phyloP scores from a whole-genome alignment of 2,113 vertebrate genomes.

The Sclerurus mexicanus region DNA sequence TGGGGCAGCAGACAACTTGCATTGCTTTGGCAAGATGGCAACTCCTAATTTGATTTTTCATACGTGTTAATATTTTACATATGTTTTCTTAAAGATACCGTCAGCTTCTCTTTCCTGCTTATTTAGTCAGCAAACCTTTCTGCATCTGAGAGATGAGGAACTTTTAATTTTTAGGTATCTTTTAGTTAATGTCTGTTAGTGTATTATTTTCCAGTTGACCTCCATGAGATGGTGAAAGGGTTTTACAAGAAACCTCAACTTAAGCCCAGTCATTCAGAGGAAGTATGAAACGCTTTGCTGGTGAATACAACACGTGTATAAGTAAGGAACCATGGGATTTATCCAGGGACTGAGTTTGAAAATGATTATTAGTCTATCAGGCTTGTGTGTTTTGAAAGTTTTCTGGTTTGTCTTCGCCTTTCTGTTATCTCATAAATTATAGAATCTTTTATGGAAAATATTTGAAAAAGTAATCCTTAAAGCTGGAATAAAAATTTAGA shows the following conservation, averaged over 20 bases:
- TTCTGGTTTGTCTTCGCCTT: neutral
- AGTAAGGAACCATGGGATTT: neutral
- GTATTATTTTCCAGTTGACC: neutral
- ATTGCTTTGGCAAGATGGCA: neutral
- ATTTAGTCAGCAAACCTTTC: neutral
- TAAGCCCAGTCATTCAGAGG: neutral
- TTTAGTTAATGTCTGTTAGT: slow-evolving; percentile 11
- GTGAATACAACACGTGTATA: neutral
- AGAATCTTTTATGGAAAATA: neutral
- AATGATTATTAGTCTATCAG: neutral
- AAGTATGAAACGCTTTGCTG: neutral
- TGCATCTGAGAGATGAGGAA: neutral
- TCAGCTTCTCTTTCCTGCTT: neutral
- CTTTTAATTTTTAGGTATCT: slow-evolving; percentile 31
- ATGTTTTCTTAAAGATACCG: neutral
- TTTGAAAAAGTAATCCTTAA: neutral
- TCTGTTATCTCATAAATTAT: neutral
- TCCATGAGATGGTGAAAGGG: neutral
- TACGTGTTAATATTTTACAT: neutral
- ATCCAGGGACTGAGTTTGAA: neutral
- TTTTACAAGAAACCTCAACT: neutral
- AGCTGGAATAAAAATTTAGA: neutral
- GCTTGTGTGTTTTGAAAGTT: neutral
- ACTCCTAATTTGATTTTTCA: neutral
- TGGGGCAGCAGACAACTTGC: neutral